These are phyloP conservation scores for Acromyrmex echinatior DNA, from an alignment of 1,140 invertebrate genomes.

Conservation along the genomic window DNA sequence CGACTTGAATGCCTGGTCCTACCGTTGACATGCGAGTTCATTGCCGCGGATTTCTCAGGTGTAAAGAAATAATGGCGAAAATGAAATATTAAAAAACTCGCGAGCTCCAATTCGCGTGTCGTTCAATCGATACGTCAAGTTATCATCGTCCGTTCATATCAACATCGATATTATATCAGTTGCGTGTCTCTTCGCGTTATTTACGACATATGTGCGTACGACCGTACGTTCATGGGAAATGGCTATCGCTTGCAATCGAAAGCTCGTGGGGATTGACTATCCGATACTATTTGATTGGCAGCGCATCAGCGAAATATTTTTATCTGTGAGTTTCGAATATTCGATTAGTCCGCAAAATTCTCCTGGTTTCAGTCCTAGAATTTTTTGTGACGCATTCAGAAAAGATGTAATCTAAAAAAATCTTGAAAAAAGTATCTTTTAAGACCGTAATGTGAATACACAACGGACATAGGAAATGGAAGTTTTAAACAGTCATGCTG, in stretches of 20 bases:
- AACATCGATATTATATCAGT: conserved; percentile 18
- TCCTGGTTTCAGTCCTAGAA: neutral
- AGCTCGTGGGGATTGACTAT: neutral
- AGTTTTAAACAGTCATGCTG: too few relatives aligned
- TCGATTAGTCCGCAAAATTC: neutral
- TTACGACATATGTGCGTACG: conserved; percentile 26
- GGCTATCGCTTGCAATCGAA: conserved; percentile 1
- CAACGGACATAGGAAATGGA: too few relatives aligned
- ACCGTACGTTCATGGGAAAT: neutral
- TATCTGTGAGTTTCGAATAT: neutral
- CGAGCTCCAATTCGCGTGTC: neutral
- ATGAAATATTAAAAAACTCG: neutral
- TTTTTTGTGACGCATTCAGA: neutral
- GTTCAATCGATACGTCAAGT: conserved; percentile 17
- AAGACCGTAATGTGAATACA: too few relatives aligned
- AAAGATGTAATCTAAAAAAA: neutral
- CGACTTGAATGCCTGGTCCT: conserved; percentile 33
- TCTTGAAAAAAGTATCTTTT: neutral
- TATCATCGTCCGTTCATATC: conserved; percentile 14
- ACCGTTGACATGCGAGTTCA: neutral
- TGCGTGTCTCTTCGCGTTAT: neutral
- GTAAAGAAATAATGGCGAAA: neutral
- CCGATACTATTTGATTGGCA: conserved; percentile 20
- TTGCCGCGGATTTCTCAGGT: neutral
- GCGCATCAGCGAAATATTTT: conserved; percentile 23